Evolutionary conservation across 2,113 vertebrate species (phyloP).

Genomic region (Rhea pennata): DNA sequence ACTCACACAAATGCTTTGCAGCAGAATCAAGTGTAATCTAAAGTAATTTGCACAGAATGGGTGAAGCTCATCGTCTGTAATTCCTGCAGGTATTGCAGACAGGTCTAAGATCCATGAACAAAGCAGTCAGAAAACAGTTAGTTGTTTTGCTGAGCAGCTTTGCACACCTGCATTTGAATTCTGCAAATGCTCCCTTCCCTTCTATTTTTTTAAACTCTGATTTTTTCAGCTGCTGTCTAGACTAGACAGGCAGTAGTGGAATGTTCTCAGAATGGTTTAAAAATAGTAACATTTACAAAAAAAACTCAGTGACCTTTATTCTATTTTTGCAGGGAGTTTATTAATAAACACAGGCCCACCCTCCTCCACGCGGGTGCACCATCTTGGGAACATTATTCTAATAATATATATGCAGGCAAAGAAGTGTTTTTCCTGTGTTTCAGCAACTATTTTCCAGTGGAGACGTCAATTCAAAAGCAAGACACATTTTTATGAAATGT

Average conservation of each 20-base stretch:
- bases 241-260: conserved; percentile 26
- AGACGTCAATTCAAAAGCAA: conserved; percentile 55
- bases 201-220: neutral
- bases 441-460: conserved; percentile 53
- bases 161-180: conserved; percentile 10
- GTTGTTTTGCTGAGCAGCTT: neutral
- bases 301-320: conserved; percentile 49
- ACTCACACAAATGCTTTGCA: neutral
- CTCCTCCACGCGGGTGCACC: conserved; percentile 17
- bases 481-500: conserved; percentile 36
- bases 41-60: neutral
- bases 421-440: conserved; percentile 40
- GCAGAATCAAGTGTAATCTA: conserved; percentile 18
- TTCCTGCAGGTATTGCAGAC: neutral
- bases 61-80: conserved; percentile 22
- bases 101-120: neutral
- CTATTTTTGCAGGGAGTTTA: conserved; percentile 32
- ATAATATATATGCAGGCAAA: conserved; percentile 62
- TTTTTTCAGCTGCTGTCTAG: conserved; percentile 23
- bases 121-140: neutral
- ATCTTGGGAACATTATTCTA: conserved; percentile 65
- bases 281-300: conserved; percentile 57
- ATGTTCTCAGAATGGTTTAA: conserved; percentile 64
- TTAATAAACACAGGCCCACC: conserved; percentile 55
- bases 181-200: conserved; percentile 10